Base-by-base conservation (phyloP, 2,113 vertebrate genomes). In the Aspiorhynchus laticeps region DNA sequence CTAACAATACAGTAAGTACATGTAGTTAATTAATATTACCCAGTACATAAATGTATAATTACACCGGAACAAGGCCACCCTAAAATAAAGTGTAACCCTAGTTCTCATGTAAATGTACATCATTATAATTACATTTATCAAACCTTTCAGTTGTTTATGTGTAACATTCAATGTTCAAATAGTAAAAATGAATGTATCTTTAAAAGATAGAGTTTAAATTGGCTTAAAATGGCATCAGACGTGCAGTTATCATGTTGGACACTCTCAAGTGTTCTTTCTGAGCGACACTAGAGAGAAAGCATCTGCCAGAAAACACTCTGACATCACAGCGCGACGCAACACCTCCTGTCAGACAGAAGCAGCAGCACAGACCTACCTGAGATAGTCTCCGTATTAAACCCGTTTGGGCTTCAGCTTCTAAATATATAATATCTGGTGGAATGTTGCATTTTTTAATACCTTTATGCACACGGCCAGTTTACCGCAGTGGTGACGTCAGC, bases 401-500 rank as follows among this genome's bases (percentile, higher is more conserved):
- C 7, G n/a, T 19, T 48, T 11, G 21, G 43, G 31, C 17, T 51
- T 15, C 26, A 36, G 63, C 17, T 28, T 51, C 7, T 67, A 21
- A 31, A 43, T 1, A 48, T 28, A 51, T 33, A n/a, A 67, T 19
- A 67, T 71, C 43, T 51, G 28, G 4, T 71, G 19, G 26, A 71
- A 83, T 51, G 65, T 83, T 36, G 38, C 26, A 71, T 71, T 78
- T 78, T 53, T 53, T 15, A 53, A 17, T 7, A 78, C 24, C 11
- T 76, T 76, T 26, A 75, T 26, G 73, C 73, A 71, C 48, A 74
- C 21, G 48, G 9, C 24, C 48, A 59, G 69, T 74, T 74, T 84
- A 74, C 83, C 69, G 83, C 83, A 84, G 83, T 74, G 83, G 83
- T 84, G 83, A 84, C 83, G 83, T 84, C 82, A 84, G 33, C 48